A percentile compares a stretch with the other conserved stretches of the same genome.
Conservation (phyloP, 2,797 vertebrate species). For the Arctocebus calabarensis region DNA sequence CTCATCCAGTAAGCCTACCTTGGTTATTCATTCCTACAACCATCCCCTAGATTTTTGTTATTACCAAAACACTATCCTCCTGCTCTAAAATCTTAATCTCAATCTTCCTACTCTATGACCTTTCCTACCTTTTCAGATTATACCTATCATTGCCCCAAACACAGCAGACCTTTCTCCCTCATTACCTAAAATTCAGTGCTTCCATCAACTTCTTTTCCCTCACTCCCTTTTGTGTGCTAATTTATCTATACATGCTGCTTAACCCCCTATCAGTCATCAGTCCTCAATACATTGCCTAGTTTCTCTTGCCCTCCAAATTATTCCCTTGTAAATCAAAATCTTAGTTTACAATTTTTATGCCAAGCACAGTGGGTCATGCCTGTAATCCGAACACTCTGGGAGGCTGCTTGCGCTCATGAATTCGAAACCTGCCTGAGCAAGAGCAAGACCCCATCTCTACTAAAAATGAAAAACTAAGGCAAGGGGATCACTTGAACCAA, state of each 20-base stretch:
- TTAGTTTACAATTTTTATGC: background rate
- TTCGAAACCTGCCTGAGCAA: no score
- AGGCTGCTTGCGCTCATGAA: no score
- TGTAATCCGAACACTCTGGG: no score
- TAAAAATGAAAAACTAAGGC: no score
- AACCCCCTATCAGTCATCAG: background rate
- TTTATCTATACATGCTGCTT: background rate
- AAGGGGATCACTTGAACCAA: no score
- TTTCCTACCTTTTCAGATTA: background rate
- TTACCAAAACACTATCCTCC: background rate
- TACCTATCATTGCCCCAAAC: background rate
- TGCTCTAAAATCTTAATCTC: conserved; percentile 12
- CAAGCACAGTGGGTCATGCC: no score
- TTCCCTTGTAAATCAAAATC: background rate
- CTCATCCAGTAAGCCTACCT: background rate
- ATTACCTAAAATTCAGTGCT: background rate
- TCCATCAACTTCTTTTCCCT: background rate
- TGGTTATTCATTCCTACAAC: background rate
- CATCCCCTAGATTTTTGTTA: background rate
- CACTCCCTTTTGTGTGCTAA: background rate
- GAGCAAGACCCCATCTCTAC: no score
- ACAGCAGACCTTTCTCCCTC: background rate
- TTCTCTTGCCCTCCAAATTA: background rate
- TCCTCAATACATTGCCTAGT: background rate
- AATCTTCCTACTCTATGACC: background rate